Evolutionary conservation across 2,797 vertebrate genomes (phyloP).

Genomic region (Anas capensis): DNA sequence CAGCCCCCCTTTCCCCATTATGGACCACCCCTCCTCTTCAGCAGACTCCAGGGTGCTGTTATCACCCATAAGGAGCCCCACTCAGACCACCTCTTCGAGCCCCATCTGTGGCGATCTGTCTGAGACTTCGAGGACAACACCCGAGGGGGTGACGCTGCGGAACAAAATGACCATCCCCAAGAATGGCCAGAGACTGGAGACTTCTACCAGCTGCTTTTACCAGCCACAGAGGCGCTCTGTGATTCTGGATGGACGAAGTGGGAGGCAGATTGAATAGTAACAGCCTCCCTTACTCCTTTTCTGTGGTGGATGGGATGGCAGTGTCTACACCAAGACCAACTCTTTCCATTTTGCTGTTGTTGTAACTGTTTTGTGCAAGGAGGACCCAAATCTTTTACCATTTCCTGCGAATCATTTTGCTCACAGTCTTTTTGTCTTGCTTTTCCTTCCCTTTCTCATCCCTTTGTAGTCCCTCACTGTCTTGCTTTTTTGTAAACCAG

Average conservation of each 20-base stretch:
- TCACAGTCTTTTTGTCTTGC: constrained; percentile 40
- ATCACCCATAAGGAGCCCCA: constrained; percentile 89
- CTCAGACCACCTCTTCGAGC: constrained; percentile 82
- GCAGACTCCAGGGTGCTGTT: constrained; percentile 88
- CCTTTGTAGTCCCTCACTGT: background rate
- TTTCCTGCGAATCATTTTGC: constrained; percentile 54
- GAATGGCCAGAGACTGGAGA: constrained; percentile 97
- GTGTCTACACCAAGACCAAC: constrained; percentile 21
- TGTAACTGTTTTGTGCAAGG: constrained; percentile 49
- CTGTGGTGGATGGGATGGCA: background rate
- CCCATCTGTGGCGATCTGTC: constrained; percentile 84
- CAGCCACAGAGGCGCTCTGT: constrained; percentile 97
- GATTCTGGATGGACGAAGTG: constrained; percentile 95
- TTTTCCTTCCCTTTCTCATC: constrained; percentile 35
- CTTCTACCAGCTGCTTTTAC: constrained; percentile 98
- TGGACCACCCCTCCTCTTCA: constrained; percentile 90
- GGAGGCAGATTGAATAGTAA: constrained; percentile 91
- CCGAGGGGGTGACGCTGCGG: constrained; percentile 87
- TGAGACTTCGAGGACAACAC: constrained; percentile 81
- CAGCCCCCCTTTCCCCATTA: constrained; percentile 95
- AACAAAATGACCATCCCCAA: constrained; percentile 99
- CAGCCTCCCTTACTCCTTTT: constrained; percentile 20
- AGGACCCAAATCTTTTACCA: background rate
- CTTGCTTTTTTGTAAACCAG: background rate
- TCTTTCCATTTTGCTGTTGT: constrained; percentile 59